Percentiles rank a stretch among this genome's conserved stretches.
Conservation (phyloP, 1,140 invertebrate species). For the Zaprionus lachaisei region DNA sequence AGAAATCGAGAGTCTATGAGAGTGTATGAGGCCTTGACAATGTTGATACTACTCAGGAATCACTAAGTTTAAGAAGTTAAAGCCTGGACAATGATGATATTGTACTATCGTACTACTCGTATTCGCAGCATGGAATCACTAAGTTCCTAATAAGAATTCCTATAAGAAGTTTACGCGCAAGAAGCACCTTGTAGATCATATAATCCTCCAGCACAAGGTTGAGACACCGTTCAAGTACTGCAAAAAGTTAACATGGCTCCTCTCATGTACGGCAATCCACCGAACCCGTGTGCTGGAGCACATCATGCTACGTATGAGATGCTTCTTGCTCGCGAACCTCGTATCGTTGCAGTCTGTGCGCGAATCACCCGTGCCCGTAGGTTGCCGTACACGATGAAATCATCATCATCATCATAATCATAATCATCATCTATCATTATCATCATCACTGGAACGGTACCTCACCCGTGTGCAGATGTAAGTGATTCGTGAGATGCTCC, state of each 20-base stretch:
- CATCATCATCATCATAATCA: no score
- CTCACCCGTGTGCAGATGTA: slow-evolving; percentile 90
- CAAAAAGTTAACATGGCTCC: background rate
- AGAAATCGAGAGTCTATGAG: background rate
- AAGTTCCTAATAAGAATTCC: background rate
- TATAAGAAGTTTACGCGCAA: background rate
- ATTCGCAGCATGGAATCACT: background rate
- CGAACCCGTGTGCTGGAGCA: slow-evolving; percentile 83
- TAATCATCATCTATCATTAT: no score
- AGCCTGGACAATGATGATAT: slow-evolving; percentile 1
- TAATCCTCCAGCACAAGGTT: background rate
- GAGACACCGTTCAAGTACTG: slow-evolving; percentile 2
- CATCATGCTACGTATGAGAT: slow-evolving; percentile 55
- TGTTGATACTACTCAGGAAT: background rate
- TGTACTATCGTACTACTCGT: background rate
- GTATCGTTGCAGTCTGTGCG: background rate
- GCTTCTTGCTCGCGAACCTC: slow-evolving; percentile 3
- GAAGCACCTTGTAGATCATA: background rate
- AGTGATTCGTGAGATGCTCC: slow-evolving; percentile 95
- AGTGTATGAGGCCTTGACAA: no score
- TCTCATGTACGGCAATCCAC: slow-evolving; percentile 86
- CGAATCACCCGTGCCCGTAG: background rate
- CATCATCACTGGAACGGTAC: background rate
- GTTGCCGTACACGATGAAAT: background rate
- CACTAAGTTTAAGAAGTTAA: no score